Conservation (phyloP, 2,113 vertebrate species). For the Rhinopithecus roxellana region DNA sequence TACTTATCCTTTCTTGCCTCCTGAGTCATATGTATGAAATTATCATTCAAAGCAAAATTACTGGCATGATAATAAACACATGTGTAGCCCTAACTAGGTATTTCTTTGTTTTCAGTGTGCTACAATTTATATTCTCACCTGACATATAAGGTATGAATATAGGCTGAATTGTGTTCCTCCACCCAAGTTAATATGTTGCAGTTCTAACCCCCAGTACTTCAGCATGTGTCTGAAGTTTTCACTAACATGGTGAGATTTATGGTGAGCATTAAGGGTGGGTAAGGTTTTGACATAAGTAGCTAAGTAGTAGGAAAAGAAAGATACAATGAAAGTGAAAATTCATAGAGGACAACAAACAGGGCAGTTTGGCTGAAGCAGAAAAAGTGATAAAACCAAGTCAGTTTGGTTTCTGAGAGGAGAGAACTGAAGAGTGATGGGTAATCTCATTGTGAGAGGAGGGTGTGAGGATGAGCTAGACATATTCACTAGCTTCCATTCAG, state of each 20-base stretch:
- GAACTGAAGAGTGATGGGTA: not conserved
- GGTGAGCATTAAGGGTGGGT: not conserved
- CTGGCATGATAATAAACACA: constrained; percentile 31
- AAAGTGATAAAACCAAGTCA: not conserved
- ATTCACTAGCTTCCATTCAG: not conserved
- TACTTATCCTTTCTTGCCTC: not conserved
- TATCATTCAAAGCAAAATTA: constrained; percentile 39
- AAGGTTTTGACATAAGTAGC: not conserved
- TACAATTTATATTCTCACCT: not conserved
- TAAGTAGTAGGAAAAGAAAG: not conserved
- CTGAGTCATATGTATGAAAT: not conserved
- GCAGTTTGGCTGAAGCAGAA: not conserved
- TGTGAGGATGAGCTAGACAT: not conserved
- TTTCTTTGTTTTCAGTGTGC: not conserved
- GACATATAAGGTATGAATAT: not conserved
- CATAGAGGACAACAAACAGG: not conserved
- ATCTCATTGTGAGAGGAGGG: not conserved
- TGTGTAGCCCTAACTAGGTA: not conserved
- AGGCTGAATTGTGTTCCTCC: not conserved
- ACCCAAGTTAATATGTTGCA: not conserved
- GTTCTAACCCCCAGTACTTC: not conserved
- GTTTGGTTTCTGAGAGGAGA: not conserved
- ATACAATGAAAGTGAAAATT: not conserved
- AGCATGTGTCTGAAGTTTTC: not conserved
- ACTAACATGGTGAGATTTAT: not conserved